A percentile compares a stretch with the other conserved stretches of the same genome.
These are phyloP conservation scores for Argyrosomus regius DNA, from an alignment of 2,797 vertebrate genomes.

Conservation along the genomic window DNA sequence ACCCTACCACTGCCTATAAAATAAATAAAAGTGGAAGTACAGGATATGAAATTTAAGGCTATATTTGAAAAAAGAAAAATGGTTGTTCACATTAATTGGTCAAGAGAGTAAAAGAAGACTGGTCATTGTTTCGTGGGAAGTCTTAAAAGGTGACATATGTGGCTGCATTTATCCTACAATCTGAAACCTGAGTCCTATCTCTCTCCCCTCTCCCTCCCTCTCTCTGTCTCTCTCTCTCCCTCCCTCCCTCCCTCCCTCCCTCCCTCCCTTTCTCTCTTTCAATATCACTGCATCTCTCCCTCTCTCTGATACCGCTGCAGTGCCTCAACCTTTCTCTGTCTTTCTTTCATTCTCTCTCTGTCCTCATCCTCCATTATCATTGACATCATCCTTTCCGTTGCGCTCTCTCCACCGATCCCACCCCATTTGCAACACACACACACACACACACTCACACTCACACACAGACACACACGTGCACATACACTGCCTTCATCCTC, in stretches of 20 bases:
- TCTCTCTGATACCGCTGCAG: slow-evolving; percentile 25
- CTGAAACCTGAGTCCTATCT: slow-evolving; percentile 28
- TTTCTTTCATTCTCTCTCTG: slow-evolving; percentile 54
- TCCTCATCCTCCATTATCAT: slow-evolving; percentile 80
- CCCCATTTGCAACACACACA: slow-evolving; percentile 24
- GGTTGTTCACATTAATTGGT: neutral
- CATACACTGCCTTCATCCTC: slow-evolving; percentile 45
- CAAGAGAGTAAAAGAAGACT: neutral
- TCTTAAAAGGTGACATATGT: neutral
- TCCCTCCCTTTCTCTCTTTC: slow-evolving; percentile 13
- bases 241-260: neutral
- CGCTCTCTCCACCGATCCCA: slow-evolving; percentile 14
- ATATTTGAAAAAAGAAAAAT: neutral
- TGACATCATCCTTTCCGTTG: slow-evolving; percentile 79
- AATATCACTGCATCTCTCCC: slow-evolving; percentile 5
- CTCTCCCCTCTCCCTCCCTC: neutral
- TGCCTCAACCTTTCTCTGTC: slow-evolving; percentile 39
- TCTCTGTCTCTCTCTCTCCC: neutral
- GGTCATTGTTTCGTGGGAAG: neutral
- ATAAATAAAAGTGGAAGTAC: neutral
- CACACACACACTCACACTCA: slow-evolving; percentile 20
- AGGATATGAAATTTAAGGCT: neutral
- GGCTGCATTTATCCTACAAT: neutral
- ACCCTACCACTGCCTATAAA: neutral
- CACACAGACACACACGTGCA: slow-evolving; percentile 18